phyloP scores from a whole-genome alignment of 2,888 invertebrate species.

The Limnephilus marmoratus region DNA sequence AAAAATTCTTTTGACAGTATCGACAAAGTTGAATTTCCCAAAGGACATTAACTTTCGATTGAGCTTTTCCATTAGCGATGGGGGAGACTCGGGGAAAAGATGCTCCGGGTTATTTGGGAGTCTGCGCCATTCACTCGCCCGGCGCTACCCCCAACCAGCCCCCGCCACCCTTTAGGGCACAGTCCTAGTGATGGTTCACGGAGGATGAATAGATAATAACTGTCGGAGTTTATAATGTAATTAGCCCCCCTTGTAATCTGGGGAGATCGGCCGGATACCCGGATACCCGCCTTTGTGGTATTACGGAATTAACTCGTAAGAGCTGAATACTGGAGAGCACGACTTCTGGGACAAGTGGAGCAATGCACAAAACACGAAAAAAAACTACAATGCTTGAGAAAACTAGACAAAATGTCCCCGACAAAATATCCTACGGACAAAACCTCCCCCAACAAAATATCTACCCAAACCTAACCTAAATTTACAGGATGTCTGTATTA shows the following conservation, averaged over 20 bases:
- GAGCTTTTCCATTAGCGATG: constrained; percentile 66
- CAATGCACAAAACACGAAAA: no score
- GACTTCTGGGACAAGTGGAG: background rate
- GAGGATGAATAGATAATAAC: constrained; percentile 66
- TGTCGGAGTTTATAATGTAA: constrained; percentile 64
- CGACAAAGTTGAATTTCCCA: constrained; percentile 66
- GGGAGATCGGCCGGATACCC: constrained; percentile 15
- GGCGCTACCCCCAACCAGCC: background rate
- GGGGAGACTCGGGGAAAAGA: constrained; percentile 56
- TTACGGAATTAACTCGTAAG: background rate
- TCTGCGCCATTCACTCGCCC: constrained; percentile 53
- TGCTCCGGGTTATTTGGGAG: constrained; percentile 59
- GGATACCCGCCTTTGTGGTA: background rate
- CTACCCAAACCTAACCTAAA: no score
- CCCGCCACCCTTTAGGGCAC: background rate
- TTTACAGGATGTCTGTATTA: no score
- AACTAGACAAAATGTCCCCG: no score
- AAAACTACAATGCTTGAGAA: no score
- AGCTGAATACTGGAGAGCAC: background rate
- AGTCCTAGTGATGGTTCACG: constrained; percentile 34
- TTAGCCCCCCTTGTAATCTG: constrained; percentile 50
- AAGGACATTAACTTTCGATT: constrained; percentile 67
- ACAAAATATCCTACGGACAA: no score
- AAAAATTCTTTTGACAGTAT: constrained; percentile 66
- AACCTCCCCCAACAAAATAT: no score